Base-by-base conservation (phyloP, 2,113 vertebrate species). In the Sapajus apella region DNA sequence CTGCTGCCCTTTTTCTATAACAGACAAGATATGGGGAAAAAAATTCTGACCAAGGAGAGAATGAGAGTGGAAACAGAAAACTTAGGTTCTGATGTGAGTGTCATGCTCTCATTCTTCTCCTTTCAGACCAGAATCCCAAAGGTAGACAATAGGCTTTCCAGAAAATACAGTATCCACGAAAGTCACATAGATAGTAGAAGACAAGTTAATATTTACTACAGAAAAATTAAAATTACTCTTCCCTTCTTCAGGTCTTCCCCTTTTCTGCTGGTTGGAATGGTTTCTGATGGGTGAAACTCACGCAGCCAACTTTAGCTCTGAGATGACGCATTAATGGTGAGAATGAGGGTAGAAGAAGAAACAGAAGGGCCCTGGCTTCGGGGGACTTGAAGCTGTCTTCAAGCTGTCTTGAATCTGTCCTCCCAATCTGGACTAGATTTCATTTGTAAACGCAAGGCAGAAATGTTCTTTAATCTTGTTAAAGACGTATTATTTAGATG, bases 1-100 rank as follows among this genome's bases (percentile, higher is more conserved):
- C 17, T 40, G 0, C 5, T 14, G 2, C 13, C 8, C 6, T 25
- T 47, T 55, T 64, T 27, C 9, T 82, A 1, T 3, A 70, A 2
- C 32, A 43, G n/a, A 66, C 7, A 7, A 90, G 11, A 12, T 70
- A 35, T 27, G 1, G 1, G 12, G 2, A 50, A 40, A 47, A 56
- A 18, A 76, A 52, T 80, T 96, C 14, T 45, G 5, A 7, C 43
- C 35, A 82, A 93, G 83, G 8, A 37, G 9, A 85, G 8, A 73
- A 58, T 58, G 14, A 77, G 43, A 85, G 10, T 61, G 7, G 21
- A 77, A 87, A 52, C 3, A 43, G n/a, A 43, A 64, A 3, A 75
- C 10, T 66, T 37, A 55, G 23, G 66, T 75, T 70, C n/a, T 64
- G 32, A 30, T 12, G 3, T 79, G 17, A 23, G 1, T 68, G 10